Conservation (phyloP, 2,888 invertebrate species). For the Agonum fuliginosum region DNA sequence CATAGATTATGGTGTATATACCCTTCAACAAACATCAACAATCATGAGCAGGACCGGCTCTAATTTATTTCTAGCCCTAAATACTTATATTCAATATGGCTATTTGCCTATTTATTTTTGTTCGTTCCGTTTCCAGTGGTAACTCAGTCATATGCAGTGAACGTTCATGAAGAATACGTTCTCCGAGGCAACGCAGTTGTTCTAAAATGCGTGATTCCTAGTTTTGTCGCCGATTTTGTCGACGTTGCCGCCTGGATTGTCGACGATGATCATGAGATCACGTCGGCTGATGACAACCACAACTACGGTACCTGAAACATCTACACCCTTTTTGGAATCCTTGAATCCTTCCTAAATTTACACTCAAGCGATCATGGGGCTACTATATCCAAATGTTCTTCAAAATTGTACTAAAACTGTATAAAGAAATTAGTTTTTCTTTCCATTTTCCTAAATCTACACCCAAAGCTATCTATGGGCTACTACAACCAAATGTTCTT, state of each 20-base stretch:
- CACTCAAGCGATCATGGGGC: no score
- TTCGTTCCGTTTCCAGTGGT: conserved; percentile 78
- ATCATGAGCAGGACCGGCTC: no score
- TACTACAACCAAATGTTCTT: no score
- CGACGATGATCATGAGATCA: conserved; percentile 77
- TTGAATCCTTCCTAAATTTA: conserved; percentile 69
- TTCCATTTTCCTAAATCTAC: conserved; percentile 79
- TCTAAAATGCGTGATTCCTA: conserved; percentile 87
- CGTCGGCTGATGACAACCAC: conserved; percentile 75
- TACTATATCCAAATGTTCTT: no score
- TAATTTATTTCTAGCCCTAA: no score
- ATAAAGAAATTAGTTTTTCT: conserved; percentile 49
- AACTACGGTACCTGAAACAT: conserved; percentile 68
- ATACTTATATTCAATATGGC: no score
- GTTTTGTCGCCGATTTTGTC: conserved; percentile 90
- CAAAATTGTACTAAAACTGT: not conserved
- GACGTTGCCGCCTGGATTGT: conserved; percentile 86
- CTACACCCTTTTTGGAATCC: not conserved
- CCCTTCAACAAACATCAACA: no score
- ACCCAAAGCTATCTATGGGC: no score
- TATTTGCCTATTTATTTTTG: not conserved
- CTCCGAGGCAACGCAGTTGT: conserved; percentile 88
- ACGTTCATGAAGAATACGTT: conserved; percentile 94
- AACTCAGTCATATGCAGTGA: conserved; percentile 92
- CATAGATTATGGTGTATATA: no score